These are phyloP conservation scores for Hydractinia echinata DNA, from an alignment of 30 jellyfish, hydroid and myxozoan genomes.

Conservation along the genomic window DNA sequence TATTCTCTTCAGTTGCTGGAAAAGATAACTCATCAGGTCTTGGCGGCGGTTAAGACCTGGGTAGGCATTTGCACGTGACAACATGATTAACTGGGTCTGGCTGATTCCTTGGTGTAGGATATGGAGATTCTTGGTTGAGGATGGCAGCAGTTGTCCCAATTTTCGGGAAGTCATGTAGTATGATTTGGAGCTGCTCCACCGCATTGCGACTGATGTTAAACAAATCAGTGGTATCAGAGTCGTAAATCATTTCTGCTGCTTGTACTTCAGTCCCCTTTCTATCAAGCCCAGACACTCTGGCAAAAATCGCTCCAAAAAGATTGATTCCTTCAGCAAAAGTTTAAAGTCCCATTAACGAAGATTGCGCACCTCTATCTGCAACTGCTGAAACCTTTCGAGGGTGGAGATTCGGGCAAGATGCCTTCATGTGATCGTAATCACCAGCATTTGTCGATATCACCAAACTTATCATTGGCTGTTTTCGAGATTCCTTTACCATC, in stretches of 20 bases:
- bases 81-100: background rate
- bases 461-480: background rate
- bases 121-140: background rate
- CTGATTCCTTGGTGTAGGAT: background rate
- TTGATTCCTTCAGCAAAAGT: background rate
- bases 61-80: background rate
- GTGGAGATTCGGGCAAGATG: background rate
- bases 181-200: background rate
- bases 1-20: slow-evolving; percentile 8
- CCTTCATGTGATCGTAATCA: background rate
- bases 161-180: background rate
- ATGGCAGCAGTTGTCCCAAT: background rate
- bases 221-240: background rate
- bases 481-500: background rate
- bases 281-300: background rate
- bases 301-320: background rate
- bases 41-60: background rate
- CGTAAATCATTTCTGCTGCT: background rate
- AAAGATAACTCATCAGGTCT: background rate
- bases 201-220: background rate
- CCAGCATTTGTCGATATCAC: background rate
- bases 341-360: background rate
- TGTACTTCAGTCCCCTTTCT: background rate
- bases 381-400: background rate
- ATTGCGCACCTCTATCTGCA: background rate